A percentile compares a stretch with the other conserved stretches of the same genome.
Evolutionary conservation across 2,113 vertebrate species (phyloP).

Genomic region (Zootoca vivipara): DNA sequence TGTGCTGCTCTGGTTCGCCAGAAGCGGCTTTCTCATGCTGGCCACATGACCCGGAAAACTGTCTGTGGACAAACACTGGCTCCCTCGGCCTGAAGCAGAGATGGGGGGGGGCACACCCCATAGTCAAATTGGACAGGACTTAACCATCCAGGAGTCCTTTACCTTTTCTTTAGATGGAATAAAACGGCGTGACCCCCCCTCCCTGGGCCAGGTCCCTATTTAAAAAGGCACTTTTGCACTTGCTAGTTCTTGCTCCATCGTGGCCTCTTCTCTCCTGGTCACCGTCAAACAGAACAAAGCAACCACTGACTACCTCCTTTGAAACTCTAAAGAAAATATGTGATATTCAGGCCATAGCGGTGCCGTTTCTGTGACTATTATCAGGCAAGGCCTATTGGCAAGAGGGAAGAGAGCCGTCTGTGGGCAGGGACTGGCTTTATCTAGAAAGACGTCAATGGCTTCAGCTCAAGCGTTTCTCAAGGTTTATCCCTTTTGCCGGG

Average conservation of each 20-base stretch:
- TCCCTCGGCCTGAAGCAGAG: too few relatives aligned
- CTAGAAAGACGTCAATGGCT: neutral
- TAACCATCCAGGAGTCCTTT: too few relatives aligned
- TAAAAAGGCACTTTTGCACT: neutral
- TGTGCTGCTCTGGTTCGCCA: fast-evolving
- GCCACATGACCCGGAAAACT: too few relatives aligned
- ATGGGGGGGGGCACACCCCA: too few relatives aligned
- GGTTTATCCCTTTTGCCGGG: neutral
- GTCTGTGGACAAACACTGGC: too few relatives aligned
- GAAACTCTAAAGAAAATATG: neutral
- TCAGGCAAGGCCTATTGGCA: fast-evolving
- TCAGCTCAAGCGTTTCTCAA: conserved; percentile 14
- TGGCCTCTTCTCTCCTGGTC: neutral
- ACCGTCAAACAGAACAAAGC: conserved; percentile 31
- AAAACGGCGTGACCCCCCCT: neutral
- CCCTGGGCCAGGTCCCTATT: too few relatives aligned
- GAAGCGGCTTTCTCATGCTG: too few relatives aligned
- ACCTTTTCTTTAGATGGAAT: neutral
- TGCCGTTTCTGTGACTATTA: fast-evolving
- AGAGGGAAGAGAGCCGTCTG: fast-evolving
- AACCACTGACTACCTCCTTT: fast-evolving
- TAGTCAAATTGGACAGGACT: too few relatives aligned
- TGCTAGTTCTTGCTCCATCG: neutral
- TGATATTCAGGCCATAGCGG: neutral
- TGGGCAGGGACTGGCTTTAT: conserved; percentile 9